Conservation (phyloP, 2,797 vertebrate genomes). For the Scarus forsteni region DNA sequence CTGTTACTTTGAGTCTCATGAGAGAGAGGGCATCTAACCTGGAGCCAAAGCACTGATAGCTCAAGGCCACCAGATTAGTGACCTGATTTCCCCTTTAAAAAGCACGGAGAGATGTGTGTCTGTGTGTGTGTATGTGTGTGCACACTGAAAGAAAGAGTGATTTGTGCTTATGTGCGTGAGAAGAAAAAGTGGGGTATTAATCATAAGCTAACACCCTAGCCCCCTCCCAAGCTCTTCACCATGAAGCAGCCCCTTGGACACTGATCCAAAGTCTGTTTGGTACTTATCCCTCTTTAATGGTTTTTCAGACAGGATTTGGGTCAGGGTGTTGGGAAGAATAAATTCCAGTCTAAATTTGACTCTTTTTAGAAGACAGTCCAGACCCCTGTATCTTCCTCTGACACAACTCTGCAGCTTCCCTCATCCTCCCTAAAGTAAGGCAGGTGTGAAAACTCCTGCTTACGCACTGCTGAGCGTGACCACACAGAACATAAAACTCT, state of each 20-base stretch:
- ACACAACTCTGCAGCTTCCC: slow-evolving; percentile 21
- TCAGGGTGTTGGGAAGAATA: slow-evolving; percentile 58
- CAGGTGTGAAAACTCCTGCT: slow-evolving; percentile 46
- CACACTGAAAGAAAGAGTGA: slow-evolving; percentile 21
- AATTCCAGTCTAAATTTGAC: slow-evolving; percentile 40
- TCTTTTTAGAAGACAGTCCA: slow-evolving; percentile 16
- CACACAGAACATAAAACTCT: slow-evolving; percentile 71
- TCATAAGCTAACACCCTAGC: slow-evolving; percentile 58
- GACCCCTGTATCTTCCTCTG: slow-evolving; percentile 5
- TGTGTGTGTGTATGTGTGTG: slow-evolving; percentile 11
- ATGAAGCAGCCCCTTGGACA: slow-evolving; percentile 60
- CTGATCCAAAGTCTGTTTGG: slow-evolving; percentile 69
- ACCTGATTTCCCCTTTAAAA: slow-evolving; percentile 78
- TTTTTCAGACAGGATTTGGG: slow-evolving; percentile 65
- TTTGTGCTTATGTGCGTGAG: slow-evolving; percentile 25
- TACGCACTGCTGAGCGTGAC: slow-evolving; percentile 40
- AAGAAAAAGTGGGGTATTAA: slow-evolving; percentile 72
- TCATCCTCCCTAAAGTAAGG: slow-evolving; percentile 12
- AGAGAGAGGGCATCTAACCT: slow-evolving; percentile 48
- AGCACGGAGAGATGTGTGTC: slow-evolving; percentile 57
- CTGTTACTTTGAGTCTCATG: slow-evolving; percentile 25
- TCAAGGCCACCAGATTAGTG: slow-evolving; percentile 79
- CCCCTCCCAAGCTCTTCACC: slow-evolving; percentile 24
- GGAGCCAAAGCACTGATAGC: slow-evolving; percentile 66
- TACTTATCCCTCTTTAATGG: slow-evolving; percentile 66